Conservation (phyloP, 1,140 invertebrate species). For the Solenopsis fugax region DNA sequence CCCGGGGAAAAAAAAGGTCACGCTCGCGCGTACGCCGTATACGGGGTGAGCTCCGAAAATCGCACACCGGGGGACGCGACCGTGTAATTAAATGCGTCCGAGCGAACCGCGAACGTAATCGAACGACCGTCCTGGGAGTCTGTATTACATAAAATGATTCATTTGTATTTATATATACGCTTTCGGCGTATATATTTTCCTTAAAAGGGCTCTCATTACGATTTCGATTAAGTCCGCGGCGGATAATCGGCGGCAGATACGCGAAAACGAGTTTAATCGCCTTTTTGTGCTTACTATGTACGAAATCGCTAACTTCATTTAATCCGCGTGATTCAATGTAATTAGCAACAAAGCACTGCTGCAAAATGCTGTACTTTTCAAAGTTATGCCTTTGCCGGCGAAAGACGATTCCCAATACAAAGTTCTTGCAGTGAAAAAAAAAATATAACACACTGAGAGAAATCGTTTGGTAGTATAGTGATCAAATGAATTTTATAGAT, state of each 20-base stretch:
- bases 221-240: constrained; percentile 55
- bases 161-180: constrained; percentile 63
- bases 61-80: constrained; percentile 49
- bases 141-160: constrained; percentile 58
- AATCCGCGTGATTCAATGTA: constrained; percentile 8
- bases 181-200: constrained; percentile 38
- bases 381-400: neutral
- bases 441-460: too few relatives aligned
- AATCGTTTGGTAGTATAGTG: too few relatives aligned
- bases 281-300: constrained; percentile 17
- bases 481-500: too few relatives aligned
- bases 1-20: constrained; percentile 1
- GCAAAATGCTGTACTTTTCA: neutral
- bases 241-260: constrained; percentile 37
- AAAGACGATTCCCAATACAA: neutral
- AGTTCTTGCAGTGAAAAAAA: neutral
- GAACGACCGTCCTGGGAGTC: constrained; percentile 56
- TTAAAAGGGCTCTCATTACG: constrained; percentile 43
- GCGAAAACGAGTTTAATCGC: constrained; percentile 28
- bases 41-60: constrained; percentile 51
- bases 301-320: constrained; percentile 31
- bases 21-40: constrained; percentile 21
- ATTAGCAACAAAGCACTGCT: neutral
- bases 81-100: constrained; percentile 61
- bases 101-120: constrained; percentile 46